Base-by-base conservation (phyloP, 2,888 invertebrate species). In the Eutolmus rufibarbis region DNA sequence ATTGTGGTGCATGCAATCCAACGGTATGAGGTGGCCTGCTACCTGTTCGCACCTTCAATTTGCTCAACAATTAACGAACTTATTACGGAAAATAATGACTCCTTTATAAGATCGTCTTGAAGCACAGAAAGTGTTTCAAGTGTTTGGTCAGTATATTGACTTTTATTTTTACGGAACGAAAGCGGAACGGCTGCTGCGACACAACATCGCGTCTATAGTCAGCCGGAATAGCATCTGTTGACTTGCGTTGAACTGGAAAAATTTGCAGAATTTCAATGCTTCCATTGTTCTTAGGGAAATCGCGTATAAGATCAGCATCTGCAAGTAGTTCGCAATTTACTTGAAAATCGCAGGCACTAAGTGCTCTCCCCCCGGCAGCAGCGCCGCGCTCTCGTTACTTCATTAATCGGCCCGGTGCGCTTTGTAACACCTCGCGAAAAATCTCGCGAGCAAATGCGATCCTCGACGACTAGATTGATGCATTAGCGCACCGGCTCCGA, bases 281-380 rank as follows among this genome's bases (percentile, higher is more conserved):
- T 31, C 34, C 82, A 56, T 66, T 57, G 82, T 82, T 79, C 51
- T 51, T 1, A 31, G 34, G 37, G 14, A 82, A 82, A 82, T 66
- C 82, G 82, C 57, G 31, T 16, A 37, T 34, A 56, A 23, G 57
- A 28, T 82, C 82, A 66, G 19, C 57, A 66, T 82, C 40, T 37
- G 34, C 37, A 82, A 57, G 37, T 34, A 57, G 57, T 66, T 57
- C 12, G 82, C 51, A 82, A 82, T 82, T 82, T 82, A 56, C 66
- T 66, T 82, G 66, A 51, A 57, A 82, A 57, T 28, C 66, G n/a
- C 56, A 82, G 34, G 19, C 82, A 66, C 57, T 82, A 82, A 82
- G 66, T 82, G 66, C 40, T 66, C 82, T 14, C 43, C 43, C 43
- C 43, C 43, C 16, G 14, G 0, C 19, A 56, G 56, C 37, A 57